These are phyloP conservation scores for Sphaeridia pumilis DNA, from an alignment of 2,888 invertebrate species.

Conservation along the genomic window DNA sequence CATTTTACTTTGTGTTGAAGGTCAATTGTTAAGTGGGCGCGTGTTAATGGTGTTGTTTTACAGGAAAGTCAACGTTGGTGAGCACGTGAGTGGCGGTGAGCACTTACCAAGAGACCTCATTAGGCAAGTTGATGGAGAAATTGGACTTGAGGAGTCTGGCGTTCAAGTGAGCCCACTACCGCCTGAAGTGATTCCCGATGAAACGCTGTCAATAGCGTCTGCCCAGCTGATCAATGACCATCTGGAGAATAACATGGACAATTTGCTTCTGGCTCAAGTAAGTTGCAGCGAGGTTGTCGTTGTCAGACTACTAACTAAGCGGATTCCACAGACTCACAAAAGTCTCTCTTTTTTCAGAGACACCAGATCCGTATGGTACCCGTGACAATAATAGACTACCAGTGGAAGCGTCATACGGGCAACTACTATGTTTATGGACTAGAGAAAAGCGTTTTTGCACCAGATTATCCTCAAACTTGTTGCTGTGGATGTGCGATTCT, in stretches of 20 bases:
- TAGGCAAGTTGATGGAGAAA: constrained; percentile 42
- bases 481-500: constrained; percentile 40
- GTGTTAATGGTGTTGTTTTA: not conserved
- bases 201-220: constrained; percentile 43
- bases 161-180: constrained; percentile 42
- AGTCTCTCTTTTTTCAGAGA: constrained; percentile 36
- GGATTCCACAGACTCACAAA: not conserved
- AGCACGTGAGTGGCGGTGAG: constrained; percentile 41
- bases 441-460: constrained; percentile 40
- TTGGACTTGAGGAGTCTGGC: constrained; percentile 44
- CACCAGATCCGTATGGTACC: constrained; percentile 41
- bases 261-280: constrained; percentile 44
- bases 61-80: constrained; percentile 44
- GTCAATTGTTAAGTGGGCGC: too few species aligned
- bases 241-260: constrained; percentile 39
- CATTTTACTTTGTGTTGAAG: not conserved
- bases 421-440: constrained; percentile 41
- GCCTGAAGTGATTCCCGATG: constrained; percentile 42
- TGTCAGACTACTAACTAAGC: not conserved
- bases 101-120: constrained; percentile 42
- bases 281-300: not conserved
- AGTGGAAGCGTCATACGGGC: constrained; percentile 39
- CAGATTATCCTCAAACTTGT: constrained; percentile 42
- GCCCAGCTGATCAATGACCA: constrained; percentile 42
- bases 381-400: constrained; percentile 40